These are phyloP conservation scores for Baryphthengus martii DNA, from an alignment of 2,113 vertebrate genomes.

Conservation along the genomic window DNA sequence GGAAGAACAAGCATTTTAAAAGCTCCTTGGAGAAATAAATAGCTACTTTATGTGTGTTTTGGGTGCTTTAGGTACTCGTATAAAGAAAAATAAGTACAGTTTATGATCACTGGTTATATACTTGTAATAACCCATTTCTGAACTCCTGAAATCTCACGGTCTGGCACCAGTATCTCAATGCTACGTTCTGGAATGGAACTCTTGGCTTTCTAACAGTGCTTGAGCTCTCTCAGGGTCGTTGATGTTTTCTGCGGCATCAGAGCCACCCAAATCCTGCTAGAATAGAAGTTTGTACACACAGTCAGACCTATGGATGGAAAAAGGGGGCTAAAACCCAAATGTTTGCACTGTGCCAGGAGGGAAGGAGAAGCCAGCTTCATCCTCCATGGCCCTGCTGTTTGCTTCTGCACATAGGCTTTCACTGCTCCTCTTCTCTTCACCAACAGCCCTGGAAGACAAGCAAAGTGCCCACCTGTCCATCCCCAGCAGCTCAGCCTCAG, in stretches of 20 bases:
- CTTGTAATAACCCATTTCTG: not conserved
- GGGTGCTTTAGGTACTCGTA: not conserved
- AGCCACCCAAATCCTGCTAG: not conserved
- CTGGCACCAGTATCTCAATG: not conserved
- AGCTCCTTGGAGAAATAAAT: not conserved
- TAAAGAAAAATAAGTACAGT: not conserved
- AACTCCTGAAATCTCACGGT: not conserved
- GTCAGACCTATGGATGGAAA: not conserved
- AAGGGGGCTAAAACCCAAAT: not conserved
- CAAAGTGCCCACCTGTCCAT: accelerated
- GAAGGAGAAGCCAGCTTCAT: not conserved
- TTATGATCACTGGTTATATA: not conserved
- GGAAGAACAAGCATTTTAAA: constrained; percentile 45
- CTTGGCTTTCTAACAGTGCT: not conserved
- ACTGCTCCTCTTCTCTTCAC: not conserved
- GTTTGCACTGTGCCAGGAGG: not conserved
- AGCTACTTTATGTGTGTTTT: not conserved
- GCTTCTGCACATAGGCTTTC: accelerated
- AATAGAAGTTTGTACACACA: not conserved
- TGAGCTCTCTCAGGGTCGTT: not conserved
- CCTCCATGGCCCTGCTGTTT: not conserved
- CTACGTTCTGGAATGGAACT: not conserved
- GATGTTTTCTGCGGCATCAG: not conserved
- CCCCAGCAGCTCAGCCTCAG: not conserved
- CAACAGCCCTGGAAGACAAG: not conserved